Conservation (phyloP, 2,888 invertebrate species). For the Nowickia ferox region DNA sequence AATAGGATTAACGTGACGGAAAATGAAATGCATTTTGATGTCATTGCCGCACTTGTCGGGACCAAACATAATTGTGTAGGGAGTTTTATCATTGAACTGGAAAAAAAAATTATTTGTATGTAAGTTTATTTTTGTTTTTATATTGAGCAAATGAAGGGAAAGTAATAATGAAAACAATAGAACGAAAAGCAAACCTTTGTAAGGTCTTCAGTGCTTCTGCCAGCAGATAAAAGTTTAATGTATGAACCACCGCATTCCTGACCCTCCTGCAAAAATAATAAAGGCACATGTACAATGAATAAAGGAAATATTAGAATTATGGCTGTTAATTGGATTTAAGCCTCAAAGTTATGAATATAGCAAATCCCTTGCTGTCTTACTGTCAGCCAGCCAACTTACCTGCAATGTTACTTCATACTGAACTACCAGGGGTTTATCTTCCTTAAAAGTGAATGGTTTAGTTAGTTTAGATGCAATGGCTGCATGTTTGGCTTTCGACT, state of each 20-base stretch:
- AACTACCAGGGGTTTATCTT: constrained; percentile 91
- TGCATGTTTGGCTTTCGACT: constrained; percentile 97
- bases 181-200: constrained; percentile 83
- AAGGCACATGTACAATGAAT: background rate
- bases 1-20: constrained; percentile 96
- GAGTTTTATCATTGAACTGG: constrained; percentile 95
- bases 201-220: constrained; percentile 88
- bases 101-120: constrained; percentile 62
- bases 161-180: background rate
- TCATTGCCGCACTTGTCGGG: constrained; percentile 99
- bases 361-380: constrained; percentile 17
- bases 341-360: background rate
- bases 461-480: constrained; percentile 92
- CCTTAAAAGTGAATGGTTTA: constrained; percentile 91
- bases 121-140: background rate
- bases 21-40: constrained; percentile 96
- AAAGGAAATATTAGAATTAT: constrained; percentile 21
- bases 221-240: constrained; percentile 93
- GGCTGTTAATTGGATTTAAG: constrained; percentile 69
- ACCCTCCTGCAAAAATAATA: constrained; percentile 87
- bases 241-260: constrained; percentile 99
- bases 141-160: background rate
- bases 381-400: constrained; percentile 80
- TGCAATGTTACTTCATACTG: constrained; percentile 96
- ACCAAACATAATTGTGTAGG: constrained; percentile 99